phyloP scores from a whole-genome alignment of 1,140 invertebrate species.

The Ips typographus region DNA sequence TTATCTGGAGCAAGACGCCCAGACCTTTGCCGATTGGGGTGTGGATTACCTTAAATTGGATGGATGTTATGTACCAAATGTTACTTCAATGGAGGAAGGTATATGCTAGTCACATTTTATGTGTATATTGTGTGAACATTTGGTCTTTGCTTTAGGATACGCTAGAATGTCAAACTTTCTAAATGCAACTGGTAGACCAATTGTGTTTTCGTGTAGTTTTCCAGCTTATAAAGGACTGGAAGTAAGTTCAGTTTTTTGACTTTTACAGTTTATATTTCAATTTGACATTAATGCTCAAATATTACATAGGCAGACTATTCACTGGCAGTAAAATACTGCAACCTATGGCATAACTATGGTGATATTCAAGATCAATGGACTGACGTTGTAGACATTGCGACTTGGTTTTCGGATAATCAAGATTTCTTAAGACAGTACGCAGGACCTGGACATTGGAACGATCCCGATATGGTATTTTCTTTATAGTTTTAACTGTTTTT shows the following conservation, averaged over 20 bases:
- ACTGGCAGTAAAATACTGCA: constrained; percentile 69
- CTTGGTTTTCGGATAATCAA: constrained; percentile 77
- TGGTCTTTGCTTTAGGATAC: constrained; percentile 23
- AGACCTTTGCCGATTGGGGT: constrained; percentile 84
- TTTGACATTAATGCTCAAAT: background rate
- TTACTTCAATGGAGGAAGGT: constrained; percentile 57
- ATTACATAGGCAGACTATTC: constrained; percentile 64
- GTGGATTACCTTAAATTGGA: constrained; percentile 89
- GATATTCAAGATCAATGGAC: constrained; percentile 82
- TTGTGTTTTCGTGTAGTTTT: constrained; percentile 87
- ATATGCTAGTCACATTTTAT: constrained; percentile 14
- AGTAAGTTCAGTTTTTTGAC: constrained; percentile 20
- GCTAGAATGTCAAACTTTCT: constrained; percentile 67
- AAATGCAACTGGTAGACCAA: constrained; percentile 76
- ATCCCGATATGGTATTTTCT: constrained; percentile 79
- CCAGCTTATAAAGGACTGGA: constrained; percentile 68
- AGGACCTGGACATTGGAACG: constrained; percentile 87
- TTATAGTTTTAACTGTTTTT: background rate
- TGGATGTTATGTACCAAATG: constrained; percentile 69
- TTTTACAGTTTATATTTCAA: background rate
- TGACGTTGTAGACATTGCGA: constrained; percentile 69
- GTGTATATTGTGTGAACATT: constrained; percentile 34
- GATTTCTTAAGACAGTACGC: constrained; percentile 67
- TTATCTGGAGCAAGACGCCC: constrained; percentile 72
- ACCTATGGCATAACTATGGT: constrained; percentile 84